Evolutionary conservation across 2,888 invertebrate species (phyloP).

Genomic region (Ditula angustiorana): DNA sequence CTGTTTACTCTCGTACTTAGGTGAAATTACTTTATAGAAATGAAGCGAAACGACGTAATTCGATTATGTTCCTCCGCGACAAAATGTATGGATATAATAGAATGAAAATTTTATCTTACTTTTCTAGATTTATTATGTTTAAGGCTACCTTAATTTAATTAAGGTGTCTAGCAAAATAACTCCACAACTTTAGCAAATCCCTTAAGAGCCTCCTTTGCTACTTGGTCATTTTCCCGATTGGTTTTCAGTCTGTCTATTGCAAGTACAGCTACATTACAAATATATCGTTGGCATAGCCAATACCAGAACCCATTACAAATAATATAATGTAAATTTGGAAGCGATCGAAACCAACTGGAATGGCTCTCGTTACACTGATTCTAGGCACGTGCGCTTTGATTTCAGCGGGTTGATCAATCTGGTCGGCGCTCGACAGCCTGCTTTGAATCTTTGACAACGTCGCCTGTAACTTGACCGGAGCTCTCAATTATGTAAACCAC

Average conservation of each 20-base stretch:
- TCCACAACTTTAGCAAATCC: no score
- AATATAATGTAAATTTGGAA: conserved; percentile 62
- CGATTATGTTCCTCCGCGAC: background rate
- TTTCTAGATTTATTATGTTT: background rate
- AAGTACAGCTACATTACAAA: no score
- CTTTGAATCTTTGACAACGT: conserved; percentile 55
- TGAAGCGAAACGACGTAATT: conserved; percentile 38
- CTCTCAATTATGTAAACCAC: background rate
- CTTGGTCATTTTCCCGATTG: no score
- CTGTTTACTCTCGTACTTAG: conserved; percentile 51
- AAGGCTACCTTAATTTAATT: no score
- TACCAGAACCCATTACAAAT: conserved; percentile 9
- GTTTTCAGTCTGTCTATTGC: no score
- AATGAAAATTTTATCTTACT: background rate
- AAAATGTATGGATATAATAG: background rate
- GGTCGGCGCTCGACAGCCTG: conserved; percentile 50
- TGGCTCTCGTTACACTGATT: conserved; percentile 53
- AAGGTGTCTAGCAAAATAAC: no score
- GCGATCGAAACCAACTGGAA: conserved; percentile 50
- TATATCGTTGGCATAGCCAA: background rate
- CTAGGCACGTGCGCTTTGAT: conserved; percentile 70
- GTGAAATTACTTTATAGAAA: conserved; percentile 50
- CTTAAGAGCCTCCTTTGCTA: no score
- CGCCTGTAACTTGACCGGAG: conserved; percentile 22
- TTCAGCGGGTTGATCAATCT: conserved; percentile 65